Percentiles rank a stretch among this genome's conserved stretches.
These are phyloP conservation scores for Byasa hedistus DNA, from an alignment of 2,888 invertebrate genomes.

Conservation along the genomic window DNA sequence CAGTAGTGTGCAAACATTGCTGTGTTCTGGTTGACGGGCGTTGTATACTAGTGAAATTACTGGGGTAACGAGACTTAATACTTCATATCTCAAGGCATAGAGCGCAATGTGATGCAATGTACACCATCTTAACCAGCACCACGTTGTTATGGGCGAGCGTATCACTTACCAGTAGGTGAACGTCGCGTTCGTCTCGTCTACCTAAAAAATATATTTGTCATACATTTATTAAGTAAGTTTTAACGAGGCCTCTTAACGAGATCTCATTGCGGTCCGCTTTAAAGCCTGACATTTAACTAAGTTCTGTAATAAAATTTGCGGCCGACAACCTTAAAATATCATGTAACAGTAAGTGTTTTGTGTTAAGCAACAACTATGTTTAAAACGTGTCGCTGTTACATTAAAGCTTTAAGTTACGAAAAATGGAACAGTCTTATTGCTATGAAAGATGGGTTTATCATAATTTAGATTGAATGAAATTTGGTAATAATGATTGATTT, in stretches of 20 bases:
- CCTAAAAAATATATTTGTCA: too few relatives aligned
- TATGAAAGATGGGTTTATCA: background rate
- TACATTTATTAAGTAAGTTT: too few relatives aligned
- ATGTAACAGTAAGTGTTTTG: slow-evolving; percentile 1
- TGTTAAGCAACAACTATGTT: background rate
- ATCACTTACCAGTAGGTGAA: background rate
- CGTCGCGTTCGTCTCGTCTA: background rate
- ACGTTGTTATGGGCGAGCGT: too few relatives aligned
- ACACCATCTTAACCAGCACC: too few relatives aligned
- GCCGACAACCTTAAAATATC: slow-evolving; percentile 2
- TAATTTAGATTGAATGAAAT: background rate
- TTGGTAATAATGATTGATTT: background rate
- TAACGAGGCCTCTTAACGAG: background rate
- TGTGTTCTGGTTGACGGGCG: too few relatives aligned
- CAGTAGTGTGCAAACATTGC: too few relatives aligned
- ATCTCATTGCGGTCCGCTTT: slow-evolving; percentile 1
- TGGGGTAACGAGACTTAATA: too few relatives aligned
- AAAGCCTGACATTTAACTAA: background rate
- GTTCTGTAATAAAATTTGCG: slow-evolving; percentile 3
- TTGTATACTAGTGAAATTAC: too few relatives aligned
- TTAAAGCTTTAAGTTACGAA: background rate
- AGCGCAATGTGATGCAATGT: too few relatives aligned
- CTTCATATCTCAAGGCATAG: too few relatives aligned
- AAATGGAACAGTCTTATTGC: background rate
- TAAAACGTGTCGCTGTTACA: background rate